Evolutionary conservation across 2,113 vertebrate species (phyloP).

Genomic region (Arvicanthis niloticus): DNA sequence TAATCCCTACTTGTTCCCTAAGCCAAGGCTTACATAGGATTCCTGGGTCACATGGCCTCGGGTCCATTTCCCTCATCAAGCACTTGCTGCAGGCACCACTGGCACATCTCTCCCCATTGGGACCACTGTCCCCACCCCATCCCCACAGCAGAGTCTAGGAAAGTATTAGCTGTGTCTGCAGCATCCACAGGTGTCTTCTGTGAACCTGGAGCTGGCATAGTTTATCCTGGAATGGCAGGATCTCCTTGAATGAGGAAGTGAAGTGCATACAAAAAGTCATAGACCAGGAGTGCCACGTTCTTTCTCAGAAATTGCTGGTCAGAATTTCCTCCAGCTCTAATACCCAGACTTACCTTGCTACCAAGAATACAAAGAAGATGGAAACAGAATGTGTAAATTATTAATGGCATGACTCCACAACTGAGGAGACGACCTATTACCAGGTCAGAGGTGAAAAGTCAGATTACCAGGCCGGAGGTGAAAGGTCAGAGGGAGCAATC

Average conservation of each 20-base stretch:
- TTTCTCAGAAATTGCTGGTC: neutral
- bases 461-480: neutral
- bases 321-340: slow-evolving; percentile 1
- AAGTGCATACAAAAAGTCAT: neutral
- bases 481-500: neutral
- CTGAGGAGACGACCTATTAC: neutral
- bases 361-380: neutral
- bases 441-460: too few relatives aligned
- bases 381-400: neutral
- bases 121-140: neutral
- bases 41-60: neutral
- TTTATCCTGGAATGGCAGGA: neutral
- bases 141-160: neutral
- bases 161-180: neutral
- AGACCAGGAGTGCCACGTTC: neutral
- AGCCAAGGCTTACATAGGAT: neutral
- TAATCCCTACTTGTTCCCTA: neutral
- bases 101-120: neutral
- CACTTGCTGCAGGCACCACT: neutral
- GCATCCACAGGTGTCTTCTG: neutral
- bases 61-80: neutral
- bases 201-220: neutral
- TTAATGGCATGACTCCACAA: neutral
- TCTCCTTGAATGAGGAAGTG: neutral
- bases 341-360: neutral